Conservation (phyloP, 2,113 vertebrate species). For the Redunca redunca region DNA sequence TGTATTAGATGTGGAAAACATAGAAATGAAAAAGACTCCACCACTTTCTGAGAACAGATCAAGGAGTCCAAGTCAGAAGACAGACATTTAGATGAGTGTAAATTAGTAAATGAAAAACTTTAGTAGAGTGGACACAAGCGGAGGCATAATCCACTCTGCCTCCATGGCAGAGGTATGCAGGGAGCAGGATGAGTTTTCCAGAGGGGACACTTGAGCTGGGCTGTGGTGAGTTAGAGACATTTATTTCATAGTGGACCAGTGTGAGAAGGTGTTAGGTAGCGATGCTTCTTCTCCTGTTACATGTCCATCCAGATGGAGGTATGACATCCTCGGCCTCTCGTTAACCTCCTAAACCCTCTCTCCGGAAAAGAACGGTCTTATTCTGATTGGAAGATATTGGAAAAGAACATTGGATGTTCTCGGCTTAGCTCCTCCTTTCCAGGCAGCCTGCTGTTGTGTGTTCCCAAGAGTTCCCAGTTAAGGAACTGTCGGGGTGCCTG, state of each 20-base stretch:
- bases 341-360: not conserved
- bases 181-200: not conserved
- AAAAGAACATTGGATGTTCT: not conserved
- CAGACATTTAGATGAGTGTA: not conserved
- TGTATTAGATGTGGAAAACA: not conserved
- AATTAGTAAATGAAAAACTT: too few relatives aligned
- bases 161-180: accelerated
- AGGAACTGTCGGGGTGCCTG: accelerated
- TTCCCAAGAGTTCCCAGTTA: not conserved
- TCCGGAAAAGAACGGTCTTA: not conserved
- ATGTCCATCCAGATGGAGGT: not conserved
- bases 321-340: not conserved
- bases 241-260: not conserved
- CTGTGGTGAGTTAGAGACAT: not conserved
- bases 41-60: not conserved
- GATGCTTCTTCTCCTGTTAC: not conserved
- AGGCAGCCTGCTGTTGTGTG: not conserved
- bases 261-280: not conserved
- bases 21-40: not conserved
- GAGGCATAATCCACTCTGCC: not conserved
- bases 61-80: not conserved
- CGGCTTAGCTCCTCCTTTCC: not conserved
- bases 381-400: not conserved
- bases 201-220: not conserved
- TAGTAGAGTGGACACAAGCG: not conserved